These are phyloP conservation scores for Eclectus roratus DNA, from an alignment of 2,113 vertebrate species.

Conservation along the genomic window DNA sequence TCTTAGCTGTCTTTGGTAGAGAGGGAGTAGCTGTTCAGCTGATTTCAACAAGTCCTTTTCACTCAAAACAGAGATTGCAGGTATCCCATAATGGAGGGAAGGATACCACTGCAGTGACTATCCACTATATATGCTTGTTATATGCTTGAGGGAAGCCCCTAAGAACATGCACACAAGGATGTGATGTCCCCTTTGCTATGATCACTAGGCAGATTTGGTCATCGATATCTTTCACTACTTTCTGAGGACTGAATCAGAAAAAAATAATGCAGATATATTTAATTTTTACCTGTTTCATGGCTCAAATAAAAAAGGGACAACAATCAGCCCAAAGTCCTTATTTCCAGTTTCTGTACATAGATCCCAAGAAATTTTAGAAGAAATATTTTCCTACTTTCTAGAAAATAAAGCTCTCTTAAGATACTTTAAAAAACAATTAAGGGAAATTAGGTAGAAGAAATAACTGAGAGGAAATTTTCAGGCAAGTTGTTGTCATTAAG, in stretches of 20 bases:
- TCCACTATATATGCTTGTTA: background rate
- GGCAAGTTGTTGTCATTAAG: background rate
- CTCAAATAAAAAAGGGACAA: background rate
- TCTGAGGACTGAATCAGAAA: background rate
- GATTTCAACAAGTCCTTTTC: background rate
- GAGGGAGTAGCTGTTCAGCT: background rate
- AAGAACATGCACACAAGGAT: fast-evolving
- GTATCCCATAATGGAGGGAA: background rate
- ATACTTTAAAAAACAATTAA: background rate
- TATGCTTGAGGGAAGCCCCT: background rate
- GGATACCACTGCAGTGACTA: background rate
- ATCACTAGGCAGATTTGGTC: background rate
- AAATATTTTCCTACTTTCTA: background rate
- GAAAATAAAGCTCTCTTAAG: background rate
- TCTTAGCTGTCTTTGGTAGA: background rate
- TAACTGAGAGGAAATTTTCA: background rate
- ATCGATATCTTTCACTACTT: background rate
- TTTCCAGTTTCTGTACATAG: background rate
- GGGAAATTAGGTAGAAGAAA: background rate
- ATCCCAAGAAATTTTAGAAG: background rate
- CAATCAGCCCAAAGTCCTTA: fast-evolving
- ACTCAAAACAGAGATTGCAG: background rate
- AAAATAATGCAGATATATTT: background rate
- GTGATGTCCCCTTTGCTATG: background rate
- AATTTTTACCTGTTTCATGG: background rate